These are phyloP conservation scores for Anneissia japonica DNA, from an alignment of 35 echinoderm and acorn worm genomes.

Conservation along the genomic window DNA sequence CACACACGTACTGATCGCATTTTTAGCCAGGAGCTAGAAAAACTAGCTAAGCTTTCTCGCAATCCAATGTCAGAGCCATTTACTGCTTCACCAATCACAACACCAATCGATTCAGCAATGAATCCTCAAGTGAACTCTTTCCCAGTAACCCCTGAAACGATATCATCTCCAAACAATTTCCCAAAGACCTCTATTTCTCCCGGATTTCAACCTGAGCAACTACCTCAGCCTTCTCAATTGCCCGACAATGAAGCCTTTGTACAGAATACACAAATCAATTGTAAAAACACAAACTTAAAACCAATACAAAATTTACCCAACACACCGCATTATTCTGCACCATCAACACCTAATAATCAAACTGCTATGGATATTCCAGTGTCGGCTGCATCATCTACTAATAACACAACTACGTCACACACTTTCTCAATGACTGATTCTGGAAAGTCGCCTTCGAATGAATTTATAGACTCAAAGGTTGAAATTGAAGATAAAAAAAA, in stretches of 20 bases:
- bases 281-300: background rate
- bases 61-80: conserved; percentile 7
- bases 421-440: background rate
- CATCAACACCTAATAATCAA: conserved; percentile 8
- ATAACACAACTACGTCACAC: background rate
- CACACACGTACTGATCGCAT: conserved; percentile 13
- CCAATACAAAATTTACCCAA: background rate
- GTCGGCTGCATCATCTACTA: conserved; percentile 22
- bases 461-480: background rate
- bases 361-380: conserved; percentile 12
- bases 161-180: background rate
- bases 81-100: background rate
- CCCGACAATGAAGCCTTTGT: background rate
- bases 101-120: background rate
- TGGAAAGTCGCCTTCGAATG: background rate
- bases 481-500: conserved; percentile 4
- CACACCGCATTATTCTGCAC: background rate
- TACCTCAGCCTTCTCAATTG: background rate
- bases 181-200: background rate
- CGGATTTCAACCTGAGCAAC: background rate
- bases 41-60: conserved; percentile 79
- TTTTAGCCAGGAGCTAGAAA: conserved; percentile 95
- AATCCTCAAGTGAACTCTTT: background rate
- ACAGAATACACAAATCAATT: background rate
- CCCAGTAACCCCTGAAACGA: background rate